Percentiles rank a stretch among this genome's conserved stretches.
Conservation (phyloP, 2,797 vertebrate species). For the Neolamprologus multifasciatus region DNA sequence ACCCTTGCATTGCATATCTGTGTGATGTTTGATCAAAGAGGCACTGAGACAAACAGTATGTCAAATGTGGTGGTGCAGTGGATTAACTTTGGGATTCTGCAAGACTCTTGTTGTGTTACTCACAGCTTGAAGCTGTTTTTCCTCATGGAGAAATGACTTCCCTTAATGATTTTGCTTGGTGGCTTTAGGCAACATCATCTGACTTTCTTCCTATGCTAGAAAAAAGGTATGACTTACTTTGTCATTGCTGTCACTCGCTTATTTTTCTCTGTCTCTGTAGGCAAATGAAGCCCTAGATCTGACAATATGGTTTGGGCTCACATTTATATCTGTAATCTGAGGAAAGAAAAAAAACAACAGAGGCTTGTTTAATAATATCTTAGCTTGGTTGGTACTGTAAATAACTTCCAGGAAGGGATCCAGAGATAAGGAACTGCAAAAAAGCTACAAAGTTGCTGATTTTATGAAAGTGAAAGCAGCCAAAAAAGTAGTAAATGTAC, state of each 20-base stretch:
- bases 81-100: conserved; percentile 34
- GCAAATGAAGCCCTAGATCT: conserved; percentile 1
- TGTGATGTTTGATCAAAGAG: conserved; percentile 46
- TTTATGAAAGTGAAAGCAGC: neutral
- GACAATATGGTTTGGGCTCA: neutral
- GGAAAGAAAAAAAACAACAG: neutral
- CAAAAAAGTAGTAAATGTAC: neutral
- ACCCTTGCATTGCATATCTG: conserved; percentile 39
- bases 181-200: conserved; percentile 35
- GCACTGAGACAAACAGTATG: conserved; percentile 52
- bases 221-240: conserved; percentile 31
- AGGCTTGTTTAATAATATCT: neutral
- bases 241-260: conserved; percentile 7
- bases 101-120: conserved; percentile 37
- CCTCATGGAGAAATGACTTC: conserved; percentile 44
- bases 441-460: neutral
- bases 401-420: neutral
- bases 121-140: conserved; percentile 54
- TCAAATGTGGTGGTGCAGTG: conserved; percentile 37
- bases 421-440: neutral
- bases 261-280: conserved; percentile 1
- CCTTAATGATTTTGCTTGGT: conserved; percentile 51
- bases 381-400: neutral
- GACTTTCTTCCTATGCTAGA: neutral
- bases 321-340: neutral